A percentile compares a stretch with the other conserved stretches of the same genome.
Conservation (phyloP, 2,113 vertebrate genomes). For the Anoura caudifer region DNA sequence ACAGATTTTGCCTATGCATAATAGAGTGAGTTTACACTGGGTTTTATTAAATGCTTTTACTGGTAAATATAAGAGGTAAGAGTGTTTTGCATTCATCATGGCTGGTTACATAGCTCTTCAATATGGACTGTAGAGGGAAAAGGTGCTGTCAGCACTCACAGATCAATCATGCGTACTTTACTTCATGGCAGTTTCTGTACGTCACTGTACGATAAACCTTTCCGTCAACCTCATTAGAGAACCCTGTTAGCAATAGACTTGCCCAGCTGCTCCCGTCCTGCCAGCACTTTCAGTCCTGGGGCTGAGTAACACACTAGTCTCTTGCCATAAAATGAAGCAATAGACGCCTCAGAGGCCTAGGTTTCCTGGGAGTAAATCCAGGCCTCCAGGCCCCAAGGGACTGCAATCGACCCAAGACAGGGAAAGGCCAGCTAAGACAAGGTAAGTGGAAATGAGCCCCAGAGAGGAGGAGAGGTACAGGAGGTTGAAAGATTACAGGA, state of each 20-base stretch:
- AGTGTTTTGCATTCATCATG: neutral
- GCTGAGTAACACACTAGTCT: neutral
- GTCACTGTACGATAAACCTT: neutral
- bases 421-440: neutral
- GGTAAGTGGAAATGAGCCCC: neutral
- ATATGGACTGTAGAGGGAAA: neutral
- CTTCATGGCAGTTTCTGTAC: neutral
- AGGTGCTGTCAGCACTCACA: neutral
- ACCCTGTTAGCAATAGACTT: neutral
- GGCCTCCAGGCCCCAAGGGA: neutral
- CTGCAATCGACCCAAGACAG: neutral
- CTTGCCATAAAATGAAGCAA: neutral
- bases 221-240: neutral
- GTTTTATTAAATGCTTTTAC: constrained; percentile 34
- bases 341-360: neutral
- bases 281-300: neutral
- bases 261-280: neutral
- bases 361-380: neutral
- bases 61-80: neutral
- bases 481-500: neutral
- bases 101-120: neutral
- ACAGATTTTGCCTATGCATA: neutral
- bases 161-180: neutral
- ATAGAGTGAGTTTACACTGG: neutral
- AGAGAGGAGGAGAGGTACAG: neutral